A percentile compares a stretch with the other conserved stretches of the same genome.
phyloP scores from a whole-genome alignment of 1,140 invertebrate species.

The Mizuhopecten yessoensis region DNA sequence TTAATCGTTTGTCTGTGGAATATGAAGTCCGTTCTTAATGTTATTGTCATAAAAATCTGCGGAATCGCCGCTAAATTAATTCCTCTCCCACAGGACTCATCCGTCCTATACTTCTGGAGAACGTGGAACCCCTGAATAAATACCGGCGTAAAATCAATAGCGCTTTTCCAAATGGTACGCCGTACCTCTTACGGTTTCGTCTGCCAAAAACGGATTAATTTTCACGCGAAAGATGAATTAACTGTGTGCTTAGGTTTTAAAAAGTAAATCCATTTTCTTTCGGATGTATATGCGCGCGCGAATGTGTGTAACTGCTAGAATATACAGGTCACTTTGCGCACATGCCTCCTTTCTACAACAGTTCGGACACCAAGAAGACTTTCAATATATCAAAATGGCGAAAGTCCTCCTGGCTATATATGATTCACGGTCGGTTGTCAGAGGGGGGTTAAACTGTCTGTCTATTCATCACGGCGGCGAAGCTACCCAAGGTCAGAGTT shows the following conservation, averaged over 20 bases:
- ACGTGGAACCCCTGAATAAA: neutral
- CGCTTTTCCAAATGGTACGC: neutral
- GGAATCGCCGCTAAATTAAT: neutral
- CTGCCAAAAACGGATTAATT: slow-evolving; percentile 22
- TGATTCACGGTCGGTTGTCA: neutral
- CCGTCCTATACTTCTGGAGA: neutral
- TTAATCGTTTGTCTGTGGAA: neutral
- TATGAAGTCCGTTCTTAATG: neutral
- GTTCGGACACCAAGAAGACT: neutral
- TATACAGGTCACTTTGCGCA: neutral
- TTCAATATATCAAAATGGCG: neutral
- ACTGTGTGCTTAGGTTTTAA: slow-evolving; percentile 18
- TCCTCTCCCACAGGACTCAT: neutral
- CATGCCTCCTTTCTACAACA: neutral
- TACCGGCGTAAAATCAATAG: neutral
- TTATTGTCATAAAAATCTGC: neutral
- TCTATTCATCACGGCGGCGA: neutral
- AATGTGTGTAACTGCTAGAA: neutral
- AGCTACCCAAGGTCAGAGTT: neutral
- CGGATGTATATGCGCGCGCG: neutral
- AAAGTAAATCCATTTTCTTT: neutral
- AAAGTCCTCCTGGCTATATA: neutral
- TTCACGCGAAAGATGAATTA: neutral
- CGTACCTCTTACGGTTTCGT: neutral
- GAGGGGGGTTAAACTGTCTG: neutral